Conservation (phyloP, 2,113 vertebrate species). For the Micronycteris hirsuta region DNA sequence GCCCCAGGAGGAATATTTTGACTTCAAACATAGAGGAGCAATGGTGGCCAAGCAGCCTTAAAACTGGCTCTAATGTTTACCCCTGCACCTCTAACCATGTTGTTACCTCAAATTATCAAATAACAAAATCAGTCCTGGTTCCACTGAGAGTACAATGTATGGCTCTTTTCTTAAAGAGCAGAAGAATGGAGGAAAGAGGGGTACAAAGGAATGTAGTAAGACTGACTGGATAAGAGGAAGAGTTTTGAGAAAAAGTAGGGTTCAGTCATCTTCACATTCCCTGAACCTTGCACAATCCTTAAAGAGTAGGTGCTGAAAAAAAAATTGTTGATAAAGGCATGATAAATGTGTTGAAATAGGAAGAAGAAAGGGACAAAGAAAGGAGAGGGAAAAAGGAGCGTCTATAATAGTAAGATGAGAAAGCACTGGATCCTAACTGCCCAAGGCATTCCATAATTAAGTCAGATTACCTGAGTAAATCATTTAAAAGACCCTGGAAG, state of each 20-base stretch:
- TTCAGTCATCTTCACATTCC: background rate
- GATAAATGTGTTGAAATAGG: too few species aligned
- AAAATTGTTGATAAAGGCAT: constrained; percentile 13
- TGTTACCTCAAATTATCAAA: background rate
- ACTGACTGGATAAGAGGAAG: background rate
- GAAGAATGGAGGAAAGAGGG: background rate
- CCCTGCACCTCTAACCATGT: background rate
- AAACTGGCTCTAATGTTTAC: constrained; percentile 21
- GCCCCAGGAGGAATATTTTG: background rate
- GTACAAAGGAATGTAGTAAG: background rate
- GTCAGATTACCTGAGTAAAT: constrained; percentile 25
- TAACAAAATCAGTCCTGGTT: background rate
- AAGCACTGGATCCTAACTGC: background rate
- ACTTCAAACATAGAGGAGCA: constrained; percentile 8
- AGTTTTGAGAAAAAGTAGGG: background rate
- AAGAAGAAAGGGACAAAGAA: background rate
- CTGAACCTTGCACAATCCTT: background rate
- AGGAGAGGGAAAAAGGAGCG: background rate
- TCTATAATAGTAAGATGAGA: background rate
- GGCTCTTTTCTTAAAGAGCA: background rate
- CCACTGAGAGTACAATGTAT: background rate
- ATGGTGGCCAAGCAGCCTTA: constrained; percentile 17
- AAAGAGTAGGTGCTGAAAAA: background rate
- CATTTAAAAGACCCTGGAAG: constrained; percentile 33
- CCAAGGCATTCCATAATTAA: constrained; percentile 18